phyloP scores from a whole-genome alignment of 2,797 vertebrate genomes.

The Chromis chromis region DNA sequence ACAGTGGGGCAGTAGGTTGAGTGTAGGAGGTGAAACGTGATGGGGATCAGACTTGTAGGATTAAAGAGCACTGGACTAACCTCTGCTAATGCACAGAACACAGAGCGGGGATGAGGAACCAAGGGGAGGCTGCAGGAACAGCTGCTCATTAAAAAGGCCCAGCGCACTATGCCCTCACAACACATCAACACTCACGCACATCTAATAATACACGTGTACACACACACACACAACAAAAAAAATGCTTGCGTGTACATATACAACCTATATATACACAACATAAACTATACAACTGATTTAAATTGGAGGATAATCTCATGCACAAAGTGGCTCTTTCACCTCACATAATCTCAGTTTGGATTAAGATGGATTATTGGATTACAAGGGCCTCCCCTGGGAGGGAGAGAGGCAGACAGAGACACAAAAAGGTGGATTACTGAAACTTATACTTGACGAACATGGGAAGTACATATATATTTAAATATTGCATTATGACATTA shows the following conservation, averaged over 20 bases:
- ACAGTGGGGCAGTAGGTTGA: constrained; percentile 78
- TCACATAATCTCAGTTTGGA: constrained; percentile 79
- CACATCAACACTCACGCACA: constrained; percentile 6
- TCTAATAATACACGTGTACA: neutral
- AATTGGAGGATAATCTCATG: constrained; percentile 70
- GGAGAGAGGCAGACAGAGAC: constrained; percentile 24
- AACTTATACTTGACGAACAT: constrained; percentile 1
- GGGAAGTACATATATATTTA: neutral
- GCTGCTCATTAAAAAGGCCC: constrained; percentile 52
- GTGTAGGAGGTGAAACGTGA: constrained; percentile 78
- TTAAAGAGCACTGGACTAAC: constrained; percentile 74
- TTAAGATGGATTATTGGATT: constrained; percentile 83
- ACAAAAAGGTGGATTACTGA: constrained; percentile 29
- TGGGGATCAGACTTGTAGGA: constrained; percentile 79
- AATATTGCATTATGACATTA: neutral
- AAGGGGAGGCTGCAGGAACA: constrained; percentile 45
- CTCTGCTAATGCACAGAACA: constrained; percentile 63
- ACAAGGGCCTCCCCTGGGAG: constrained; percentile 49
- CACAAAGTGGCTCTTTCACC: constrained; percentile 83
- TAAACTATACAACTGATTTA: constrained; percentile 44
- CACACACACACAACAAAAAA: neutral
- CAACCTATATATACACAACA: constrained; percentile 6
- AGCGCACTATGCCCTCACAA: neutral
- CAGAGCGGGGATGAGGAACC: constrained; percentile 53
- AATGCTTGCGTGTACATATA: neutral